These are phyloP conservation scores for Malurus elegans DNA, from an alignment of 2,113 vertebrate species.

Conservation along the genomic window DNA sequence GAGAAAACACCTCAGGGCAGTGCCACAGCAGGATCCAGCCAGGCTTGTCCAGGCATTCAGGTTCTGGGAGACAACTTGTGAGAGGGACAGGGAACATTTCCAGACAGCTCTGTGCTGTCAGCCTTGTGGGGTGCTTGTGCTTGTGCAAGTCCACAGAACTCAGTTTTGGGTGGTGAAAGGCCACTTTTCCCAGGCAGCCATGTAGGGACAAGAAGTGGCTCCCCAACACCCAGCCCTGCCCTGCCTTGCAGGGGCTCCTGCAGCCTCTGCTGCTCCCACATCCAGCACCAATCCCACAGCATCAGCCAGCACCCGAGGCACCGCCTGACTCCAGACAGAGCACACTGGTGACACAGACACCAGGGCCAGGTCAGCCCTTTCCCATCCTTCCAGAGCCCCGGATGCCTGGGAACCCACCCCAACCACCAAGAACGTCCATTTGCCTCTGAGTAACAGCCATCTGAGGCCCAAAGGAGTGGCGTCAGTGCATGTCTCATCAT, in stretches of 20 bases:
- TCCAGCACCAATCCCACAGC: not conserved
- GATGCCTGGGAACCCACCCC: not conserved
- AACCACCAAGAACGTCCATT: not conserved
- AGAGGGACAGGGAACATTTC: not conserved
- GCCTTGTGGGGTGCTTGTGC: not conserved
- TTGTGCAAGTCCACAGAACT: not conserved
- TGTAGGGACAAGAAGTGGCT: rapidly evolving
- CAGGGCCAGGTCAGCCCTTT: not conserved
- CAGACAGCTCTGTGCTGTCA: not conserved
- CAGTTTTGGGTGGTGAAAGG: not conserved
- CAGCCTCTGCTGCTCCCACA: not conserved
- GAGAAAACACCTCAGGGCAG: not conserved
- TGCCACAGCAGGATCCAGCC: not conserved
- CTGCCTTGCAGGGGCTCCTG: not conserved
- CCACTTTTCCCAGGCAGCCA: not conserved
- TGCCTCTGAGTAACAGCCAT: not conserved
- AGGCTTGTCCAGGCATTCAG: not conserved
- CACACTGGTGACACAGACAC: rapidly evolving
- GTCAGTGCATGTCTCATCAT: not conserved
- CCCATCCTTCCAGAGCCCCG: not conserved
- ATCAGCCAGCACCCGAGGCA: not conserved
- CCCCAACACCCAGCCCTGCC: not conserved
- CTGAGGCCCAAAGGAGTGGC: not conserved
- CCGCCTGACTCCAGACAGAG: not conserved
- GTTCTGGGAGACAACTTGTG: not conserved